phyloP scores from a whole-genome alignment of 2,888 invertebrate genomes.

The Pristionchus fissidentatus region DNA sequence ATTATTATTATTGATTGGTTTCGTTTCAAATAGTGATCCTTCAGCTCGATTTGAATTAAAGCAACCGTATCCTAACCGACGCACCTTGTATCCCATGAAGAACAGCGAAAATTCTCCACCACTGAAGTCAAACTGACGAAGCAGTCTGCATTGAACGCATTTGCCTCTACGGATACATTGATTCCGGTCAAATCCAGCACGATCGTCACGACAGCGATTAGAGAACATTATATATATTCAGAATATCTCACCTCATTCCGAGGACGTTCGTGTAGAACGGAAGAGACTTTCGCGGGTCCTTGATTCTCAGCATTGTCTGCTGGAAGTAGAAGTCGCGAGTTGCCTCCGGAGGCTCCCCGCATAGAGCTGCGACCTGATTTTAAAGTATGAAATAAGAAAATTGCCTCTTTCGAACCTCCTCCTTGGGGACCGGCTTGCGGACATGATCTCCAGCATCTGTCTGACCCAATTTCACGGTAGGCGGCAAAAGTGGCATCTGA shows the following conservation, averaged over 20 bases:
- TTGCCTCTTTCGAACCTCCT: constrained; percentile 47
- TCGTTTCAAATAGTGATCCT: no score
- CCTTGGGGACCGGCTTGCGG: constrained; percentile 47
- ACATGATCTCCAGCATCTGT: constrained; percentile 1
- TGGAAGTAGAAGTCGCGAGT: constrained; percentile 86
- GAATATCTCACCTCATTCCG: constrained; percentile 84
- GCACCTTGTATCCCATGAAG: constrained; percentile 90
- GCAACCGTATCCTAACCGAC: neutral
- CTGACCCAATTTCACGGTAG: neutral
- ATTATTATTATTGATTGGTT: neutral
- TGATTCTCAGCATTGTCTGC: constrained; percentile 95
- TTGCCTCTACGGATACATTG: constrained; percentile 22
- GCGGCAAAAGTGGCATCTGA: constrained; percentile 45
- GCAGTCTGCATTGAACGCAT: constrained; percentile 78
- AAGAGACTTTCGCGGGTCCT: constrained; percentile 88
- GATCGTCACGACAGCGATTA: neutral
- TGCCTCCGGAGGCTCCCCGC: constrained; percentile 55
- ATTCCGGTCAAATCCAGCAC: neutral
- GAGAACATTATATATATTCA: neutral
- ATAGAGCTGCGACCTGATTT: constrained; percentile 54
- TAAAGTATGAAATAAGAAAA: neutral
- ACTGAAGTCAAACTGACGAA: constrained; percentile 90
- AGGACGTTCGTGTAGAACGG: constrained; percentile 92
- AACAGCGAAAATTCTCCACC: constrained; percentile 90
- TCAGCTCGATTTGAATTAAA: neutral